Evolutionary conservation across 1,140 invertebrate genomes (phyloP), one percentile per base, ranked within the genome.

Genomic region (Geopemphigus sp.): DNA sequence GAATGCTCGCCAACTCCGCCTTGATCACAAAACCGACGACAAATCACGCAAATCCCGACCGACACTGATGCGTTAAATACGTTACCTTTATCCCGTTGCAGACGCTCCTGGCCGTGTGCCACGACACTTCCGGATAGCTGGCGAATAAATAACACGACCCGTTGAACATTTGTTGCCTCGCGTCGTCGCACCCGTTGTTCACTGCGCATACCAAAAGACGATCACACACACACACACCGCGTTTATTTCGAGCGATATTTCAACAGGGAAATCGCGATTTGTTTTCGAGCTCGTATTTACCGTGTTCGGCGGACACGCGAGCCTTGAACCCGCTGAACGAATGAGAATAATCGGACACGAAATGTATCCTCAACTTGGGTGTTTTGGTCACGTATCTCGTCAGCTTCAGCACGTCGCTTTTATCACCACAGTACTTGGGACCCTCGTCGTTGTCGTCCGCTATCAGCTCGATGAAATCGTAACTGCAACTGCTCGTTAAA

Each of bases 71-170:
- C 17, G 82, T 84, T n/a, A n/a, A n/a, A n/a, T n/a, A n/a, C n/a
- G n/a, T n/a, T n/a, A 87, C 86, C 84, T 87, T 89, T 17, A 92
- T 87, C 11, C 90, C 90, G 80, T 87, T 85, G 83, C 92, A 93
- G 8, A 92, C 90, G 85, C 92, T 89, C 80, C 90, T 89, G 1
- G 92, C 91, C 0, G 91, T 92, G 26, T 85, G 83, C 91, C 91
- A 93, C 1, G 90, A 91, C 1, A 91, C 91, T 84, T 90, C 89
- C 10, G 91, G 91, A 83, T 90, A 92, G 57, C 90, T 89, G 12
- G 91, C 90, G 83, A 92, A 88, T 1, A 92, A 86, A 85, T 92
- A 93, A 83, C 92, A 93, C 56, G 88, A 88, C 50, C 88, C 88
- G 82, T 89, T 90, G 86, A 88, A 91, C 74, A 89, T 87, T 57